phyloP scores from a whole-genome alignment of 2,888 invertebrate species.

The Tricholauxania praeusta region DNA sequence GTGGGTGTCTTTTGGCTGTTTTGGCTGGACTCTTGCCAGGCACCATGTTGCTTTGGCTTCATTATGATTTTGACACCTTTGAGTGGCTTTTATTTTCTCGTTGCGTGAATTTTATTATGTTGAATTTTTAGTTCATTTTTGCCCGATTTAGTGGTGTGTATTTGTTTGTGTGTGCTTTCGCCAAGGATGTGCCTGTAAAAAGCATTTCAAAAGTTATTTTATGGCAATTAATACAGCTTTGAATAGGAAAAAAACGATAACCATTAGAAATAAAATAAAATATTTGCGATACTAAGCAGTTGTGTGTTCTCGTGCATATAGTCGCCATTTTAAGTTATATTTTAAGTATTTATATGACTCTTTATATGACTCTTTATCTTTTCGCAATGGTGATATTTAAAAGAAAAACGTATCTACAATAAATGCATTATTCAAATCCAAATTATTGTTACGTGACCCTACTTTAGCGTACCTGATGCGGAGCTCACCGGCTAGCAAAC shows the following conservation, averaged over 20 bases:
- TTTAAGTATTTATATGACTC: too few relatives aligned
- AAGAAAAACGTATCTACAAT: too few relatives aligned
- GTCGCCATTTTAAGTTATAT: too few relatives aligned
- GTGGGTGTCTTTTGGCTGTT: background rate
- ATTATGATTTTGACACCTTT: slow-evolving; percentile 55
- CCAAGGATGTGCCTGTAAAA: slow-evolving; percentile 59
- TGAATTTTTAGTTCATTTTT: background rate
- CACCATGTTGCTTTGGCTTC: slow-evolving; percentile 33
- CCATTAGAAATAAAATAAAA: background rate
- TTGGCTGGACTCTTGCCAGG: slow-evolving; percentile 7
- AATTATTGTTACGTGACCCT: too few relatives aligned
- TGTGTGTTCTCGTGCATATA: too few relatives aligned
- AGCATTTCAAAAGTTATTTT: slow-evolving; percentile 65
- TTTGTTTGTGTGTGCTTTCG: slow-evolving; percentile 24
- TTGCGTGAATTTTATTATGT: slow-evolving; percentile 9
- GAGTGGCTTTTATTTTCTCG: slow-evolving; percentile 7
- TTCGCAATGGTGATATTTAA: too few relatives aligned
- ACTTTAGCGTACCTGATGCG: too few relatives aligned
- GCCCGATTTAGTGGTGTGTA: slow-evolving; percentile 29
- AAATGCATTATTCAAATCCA: too few relatives aligned
- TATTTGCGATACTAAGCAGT: too few relatives aligned
- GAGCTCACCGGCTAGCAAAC: too few relatives aligned
- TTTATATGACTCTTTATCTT: too few relatives aligned
- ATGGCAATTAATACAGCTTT: slow-evolving; percentile 64
- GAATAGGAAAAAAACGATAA: slow-evolving; percentile 45